These are phyloP conservation scores for Xestia c-nigrum DNA, from an alignment of 2,888 invertebrate species.

Conservation along the genomic window DNA sequence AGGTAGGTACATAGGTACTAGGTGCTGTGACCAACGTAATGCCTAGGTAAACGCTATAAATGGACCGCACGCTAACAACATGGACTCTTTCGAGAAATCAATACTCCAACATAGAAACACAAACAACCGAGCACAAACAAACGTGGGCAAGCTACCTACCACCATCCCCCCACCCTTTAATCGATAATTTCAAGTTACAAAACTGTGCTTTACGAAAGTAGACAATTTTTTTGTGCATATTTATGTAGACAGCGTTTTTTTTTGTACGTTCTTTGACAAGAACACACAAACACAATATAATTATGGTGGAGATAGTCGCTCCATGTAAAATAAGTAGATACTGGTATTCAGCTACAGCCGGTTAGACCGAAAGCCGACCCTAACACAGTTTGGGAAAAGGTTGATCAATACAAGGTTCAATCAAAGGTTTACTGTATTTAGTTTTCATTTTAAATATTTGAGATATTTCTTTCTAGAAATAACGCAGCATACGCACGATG, in stretches of 20 bases:
- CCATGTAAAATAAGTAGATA: neutral
- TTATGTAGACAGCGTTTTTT: neutral
- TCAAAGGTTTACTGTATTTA: too few relatives aligned
- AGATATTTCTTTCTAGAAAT: conserved; percentile 21
- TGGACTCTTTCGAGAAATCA: conserved; percentile 71
- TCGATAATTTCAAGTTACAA: conserved; percentile 37
- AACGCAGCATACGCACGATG: conserved; percentile 30
- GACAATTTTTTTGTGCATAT: neutral
- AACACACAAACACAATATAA: too few relatives aligned
- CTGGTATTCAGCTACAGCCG: neutral
- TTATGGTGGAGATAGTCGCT: neutral
- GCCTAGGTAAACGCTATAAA: conserved; percentile 64
- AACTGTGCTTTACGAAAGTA: neutral
- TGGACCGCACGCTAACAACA: conserved; percentile 70
- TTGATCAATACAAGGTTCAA: too few relatives aligned
- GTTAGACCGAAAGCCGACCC: neutral
- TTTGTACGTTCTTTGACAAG: neutral
- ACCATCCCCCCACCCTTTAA: conserved; percentile 4
- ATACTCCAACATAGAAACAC: conserved; percentile 69
- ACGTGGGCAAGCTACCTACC: conserved; percentile 25
- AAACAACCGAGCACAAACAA: conserved; percentile 62
- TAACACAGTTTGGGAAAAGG: neutral
- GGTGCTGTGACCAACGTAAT: conserved; percentile 66
- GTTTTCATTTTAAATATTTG: neutral
- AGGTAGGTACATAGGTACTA: conserved; percentile 54